Evolutionary conservation across 2,797 vertebrate genomes (phyloP), one percentile per base, ranked within the genome.

Genomic region (Rhabdomys pumilio): DNA sequence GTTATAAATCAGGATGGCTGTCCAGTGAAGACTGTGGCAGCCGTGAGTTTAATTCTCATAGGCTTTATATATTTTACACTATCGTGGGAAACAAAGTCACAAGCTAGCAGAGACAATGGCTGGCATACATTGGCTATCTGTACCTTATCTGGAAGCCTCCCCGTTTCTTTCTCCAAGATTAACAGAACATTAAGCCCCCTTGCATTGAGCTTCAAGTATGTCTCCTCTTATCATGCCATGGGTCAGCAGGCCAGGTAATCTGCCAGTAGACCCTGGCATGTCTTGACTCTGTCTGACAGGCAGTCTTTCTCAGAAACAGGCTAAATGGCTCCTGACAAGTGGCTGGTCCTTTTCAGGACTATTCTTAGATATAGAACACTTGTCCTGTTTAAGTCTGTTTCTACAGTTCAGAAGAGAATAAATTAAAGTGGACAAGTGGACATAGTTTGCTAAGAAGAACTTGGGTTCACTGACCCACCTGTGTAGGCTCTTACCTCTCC

Each of bases 401-500:
- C 50, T 55, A 73, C 7, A 85, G 5, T 77, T 89, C 15, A 50
- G 7, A 41, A 8, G 55, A 55, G 61, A 92, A 44, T 10, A 82
- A 50, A 20, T 59, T 47, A 34, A 91, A 47, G n/a, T 80, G 29
- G 61, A 67, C 7, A 1, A 47, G n/a, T 80, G 29, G 61, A 67
- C 7, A 1, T 83, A 20, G 31, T n/a, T 38, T 91, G 26, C 19
- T 41, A 31, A 65, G 41, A 10, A 26, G 22, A 19, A 34, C 6
- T 53, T 9, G 2, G 73, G 29, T 50, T 81, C 67, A 31, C 24
- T 82, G 24, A 15, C n/a, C 53, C 34, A 10, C 2, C 3, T 1
- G 4, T 55, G 6, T 63, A 29, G 29, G 3, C 17, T 2, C 17
- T 26, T 1, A 24, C 26, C 22, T 2, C 20, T 3, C 31, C 8